Evolutionary conservation across 1,140 invertebrate genomes (phyloP), one percentile per base, ranked within the genome.

Genomic region (Drosophila baimaii): DNA sequence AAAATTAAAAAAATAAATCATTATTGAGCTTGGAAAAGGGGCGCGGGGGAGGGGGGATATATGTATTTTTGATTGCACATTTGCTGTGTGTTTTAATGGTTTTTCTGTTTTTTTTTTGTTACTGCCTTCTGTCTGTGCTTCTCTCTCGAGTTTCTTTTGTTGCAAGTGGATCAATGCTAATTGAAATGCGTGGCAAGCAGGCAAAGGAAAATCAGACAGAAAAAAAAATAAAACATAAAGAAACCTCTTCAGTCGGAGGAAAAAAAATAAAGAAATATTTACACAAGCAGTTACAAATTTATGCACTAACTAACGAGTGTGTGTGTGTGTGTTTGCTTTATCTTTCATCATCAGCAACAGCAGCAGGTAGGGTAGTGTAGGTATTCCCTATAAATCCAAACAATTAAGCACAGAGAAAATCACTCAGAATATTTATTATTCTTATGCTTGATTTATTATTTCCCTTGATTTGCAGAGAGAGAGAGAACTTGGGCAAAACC

Each of bases 161-260:
- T 57, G 73, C 79, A 82, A 78, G 74, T 78, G 62, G 68, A 83
- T 66, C 66, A 63, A 68, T 80, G 81, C 81, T 81, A 81, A 81
- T 85, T 84, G 77, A 77, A 85, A 84, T 84, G 72, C 81, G 55
- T 58, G 59, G 62, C 66, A 73, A 73, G 71, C 47, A 63, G 39
- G 10, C 29, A 13, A 43, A 33, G 17, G 15, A 71, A 70, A 71
- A 47, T 72, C 43, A 71, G 29, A 19, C 21, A 27, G 21, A 37
- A 54, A 33, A 27, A 7, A 29, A 29, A 2, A 44, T 21, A 44
- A 15, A 47, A 49, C 1, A 49, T 27, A 49, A 15, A 57, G 17
- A 46, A 59, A 77, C 15, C 25, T 52, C 9, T 33, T n/a, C n/a
- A 33, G 41, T 10, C 41, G 41, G 33, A 59, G 35, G 13, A 65